Evolutionary conservation across 2,888 invertebrate genomes (phyloP).

Genomic region (Tetranychus piercei): DNA sequence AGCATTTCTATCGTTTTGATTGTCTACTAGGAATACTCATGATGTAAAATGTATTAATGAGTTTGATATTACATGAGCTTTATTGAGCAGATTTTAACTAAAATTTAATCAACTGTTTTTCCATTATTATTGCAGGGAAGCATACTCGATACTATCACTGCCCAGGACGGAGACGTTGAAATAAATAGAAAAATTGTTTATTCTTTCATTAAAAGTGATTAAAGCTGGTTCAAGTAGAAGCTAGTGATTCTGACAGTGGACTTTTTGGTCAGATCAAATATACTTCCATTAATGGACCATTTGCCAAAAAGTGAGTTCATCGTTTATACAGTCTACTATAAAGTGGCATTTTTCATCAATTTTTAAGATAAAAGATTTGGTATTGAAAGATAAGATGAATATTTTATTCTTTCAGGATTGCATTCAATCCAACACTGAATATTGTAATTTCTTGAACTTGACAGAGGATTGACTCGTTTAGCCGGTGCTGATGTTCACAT

Average conservation of each 20-base stretch:
- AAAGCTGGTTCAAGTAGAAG: slow-evolving; percentile 30
- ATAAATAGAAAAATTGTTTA: slow-evolving; percentile 58
- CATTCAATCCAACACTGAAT: not conserved
- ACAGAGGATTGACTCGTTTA: slow-evolving; percentile 24
- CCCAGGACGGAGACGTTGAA: slow-evolving; percentile 65
- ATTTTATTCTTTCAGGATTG: not conserved
- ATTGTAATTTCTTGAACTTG: not conserved
- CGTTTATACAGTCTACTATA: not conserved
- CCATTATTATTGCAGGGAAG: slow-evolving; percentile 36
- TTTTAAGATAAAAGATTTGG: slow-evolving; percentile 47
- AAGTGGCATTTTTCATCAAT: not conserved
- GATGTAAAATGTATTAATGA: too few relatives aligned
- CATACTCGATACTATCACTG: slow-evolving; percentile 52
- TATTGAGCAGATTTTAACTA: too few relatives aligned
- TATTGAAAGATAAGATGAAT: slow-evolving; percentile 41
- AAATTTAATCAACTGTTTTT: too few relatives aligned
- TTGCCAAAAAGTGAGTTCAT: slow-evolving; percentile 23
- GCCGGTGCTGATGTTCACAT: slow-evolving; percentile 26
- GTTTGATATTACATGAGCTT: too few relatives aligned
- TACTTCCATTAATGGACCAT: slow-evolving; percentile 26
- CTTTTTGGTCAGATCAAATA: slow-evolving; percentile 25
- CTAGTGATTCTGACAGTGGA: slow-evolving; percentile 26
- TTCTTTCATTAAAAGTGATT: slow-evolving; percentile 57
- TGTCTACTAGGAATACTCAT: too few relatives aligned
- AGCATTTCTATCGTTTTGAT: too few relatives aligned